Percentiles rank a stretch among this genome's conserved stretches.
phyloP scores from a whole-genome alignment of 1,140 invertebrate genomes.

The Tetramorium alpestre region DNA sequence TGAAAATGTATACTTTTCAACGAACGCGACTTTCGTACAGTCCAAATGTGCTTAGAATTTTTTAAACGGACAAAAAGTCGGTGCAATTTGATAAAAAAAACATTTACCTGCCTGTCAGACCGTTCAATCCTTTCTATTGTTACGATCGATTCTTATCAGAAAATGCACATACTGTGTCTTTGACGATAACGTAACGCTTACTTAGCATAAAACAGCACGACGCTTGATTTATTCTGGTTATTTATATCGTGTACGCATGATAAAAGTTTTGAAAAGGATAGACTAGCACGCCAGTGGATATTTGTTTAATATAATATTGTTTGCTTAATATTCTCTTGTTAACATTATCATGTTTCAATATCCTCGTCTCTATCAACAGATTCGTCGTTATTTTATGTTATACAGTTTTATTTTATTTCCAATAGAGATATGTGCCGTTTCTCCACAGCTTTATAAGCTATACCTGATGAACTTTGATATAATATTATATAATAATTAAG shows the following conservation, averaged over 20 bases:
- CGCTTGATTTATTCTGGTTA: constrained; percentile 24
- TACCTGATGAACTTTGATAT: not conserved
- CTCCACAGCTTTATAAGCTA: not conserved
- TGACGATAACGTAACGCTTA: not conserved
- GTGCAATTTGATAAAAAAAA: not conserved
- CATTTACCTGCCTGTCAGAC: not conserved
- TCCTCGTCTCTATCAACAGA: not conserved
- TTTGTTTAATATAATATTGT: too few relatives aligned
- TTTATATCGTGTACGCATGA: not conserved
- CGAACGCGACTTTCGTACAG: not conserved
- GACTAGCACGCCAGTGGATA: not conserved
- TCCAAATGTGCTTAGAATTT: not conserved
- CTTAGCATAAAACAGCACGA: not conserved
- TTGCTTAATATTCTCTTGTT: not conserved
- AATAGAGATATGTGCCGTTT: not conserved
- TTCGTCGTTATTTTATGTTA: not conserved
- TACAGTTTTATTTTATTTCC: not conserved
- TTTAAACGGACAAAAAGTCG: too few relatives aligned
- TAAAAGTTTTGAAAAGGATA: not conserved
- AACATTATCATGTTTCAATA: not conserved
- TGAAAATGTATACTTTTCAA: not conserved
- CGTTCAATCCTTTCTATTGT: not conserved
- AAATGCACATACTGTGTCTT: not conserved
- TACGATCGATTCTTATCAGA: not conserved
- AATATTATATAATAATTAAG: too few relatives aligned